Evolutionary conservation across 2,113 vertebrate genomes (phyloP).

Genomic region (Nyctibius bracteatus): DNA sequence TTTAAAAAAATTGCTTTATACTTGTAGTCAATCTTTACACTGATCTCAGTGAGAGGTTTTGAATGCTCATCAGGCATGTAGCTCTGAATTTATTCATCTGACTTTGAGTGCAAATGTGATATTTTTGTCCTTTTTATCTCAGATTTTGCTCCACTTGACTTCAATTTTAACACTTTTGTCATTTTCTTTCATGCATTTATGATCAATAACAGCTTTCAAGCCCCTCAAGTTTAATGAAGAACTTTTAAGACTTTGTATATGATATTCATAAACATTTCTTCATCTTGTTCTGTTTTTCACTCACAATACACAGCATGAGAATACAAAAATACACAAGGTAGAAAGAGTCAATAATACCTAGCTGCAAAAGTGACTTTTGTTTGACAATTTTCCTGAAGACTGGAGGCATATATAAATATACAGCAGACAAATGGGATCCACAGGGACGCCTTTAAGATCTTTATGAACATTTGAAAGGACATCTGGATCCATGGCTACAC

Average conservation of each 20-base stretch:
- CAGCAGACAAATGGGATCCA: conserved; percentile 29
- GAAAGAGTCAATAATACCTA: conserved; percentile 39
- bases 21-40: neutral
- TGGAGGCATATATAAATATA: conserved; percentile 42
- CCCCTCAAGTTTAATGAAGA: neutral
- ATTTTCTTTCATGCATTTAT: neutral
- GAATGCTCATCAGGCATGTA: neutral
- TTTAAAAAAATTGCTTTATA: neutral
- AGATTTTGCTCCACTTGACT: neutral
- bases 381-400: conserved; percentile 52
- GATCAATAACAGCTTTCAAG: neutral
- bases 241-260: neutral
- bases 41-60: neutral
- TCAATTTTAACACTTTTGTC: neutral
- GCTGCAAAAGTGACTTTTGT: conserved; percentile 35
- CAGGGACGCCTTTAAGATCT: conserved; percentile 45
- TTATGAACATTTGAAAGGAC: conserved; percentile 66
- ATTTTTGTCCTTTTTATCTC: neutral
- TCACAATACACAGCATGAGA: neutral
- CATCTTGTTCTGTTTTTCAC: neutral
- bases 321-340: neutral
- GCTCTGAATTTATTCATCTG: neutral
- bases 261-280: conserved; percentile 22
- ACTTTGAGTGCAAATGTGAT: neutral
- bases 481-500: conserved; percentile 34